Percentiles rank a stretch among this genome's conserved stretches.
phyloP scores from a whole-genome alignment of 2,113 vertebrate species.

The Laticauda laticaudata region DNA sequence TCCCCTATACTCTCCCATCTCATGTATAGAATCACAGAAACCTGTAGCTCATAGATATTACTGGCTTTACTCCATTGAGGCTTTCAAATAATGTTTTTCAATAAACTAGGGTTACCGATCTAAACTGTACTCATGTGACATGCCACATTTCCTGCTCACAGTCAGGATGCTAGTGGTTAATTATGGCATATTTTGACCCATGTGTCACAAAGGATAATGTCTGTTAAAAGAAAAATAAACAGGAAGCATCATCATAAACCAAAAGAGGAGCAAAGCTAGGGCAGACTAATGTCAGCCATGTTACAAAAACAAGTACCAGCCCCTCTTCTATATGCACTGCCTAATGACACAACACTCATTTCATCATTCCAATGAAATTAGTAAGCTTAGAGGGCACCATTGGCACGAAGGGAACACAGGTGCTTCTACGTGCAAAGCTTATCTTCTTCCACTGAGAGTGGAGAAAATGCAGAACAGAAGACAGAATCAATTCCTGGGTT shows the following conservation, averaged over 20 bases:
- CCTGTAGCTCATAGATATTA: not conserved
- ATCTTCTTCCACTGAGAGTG: not conserved
- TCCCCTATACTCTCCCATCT: not conserved
- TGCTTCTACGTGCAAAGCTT: not conserved
- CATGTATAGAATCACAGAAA: not conserved
- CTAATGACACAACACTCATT: not conserved
- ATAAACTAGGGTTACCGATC: not conserved
- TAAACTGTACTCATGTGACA: not conserved
- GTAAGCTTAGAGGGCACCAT: not conserved
- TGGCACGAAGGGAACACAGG: not conserved
- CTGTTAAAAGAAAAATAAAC: not conserved
- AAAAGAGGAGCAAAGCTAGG: not conserved
- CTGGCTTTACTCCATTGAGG: not conserved
- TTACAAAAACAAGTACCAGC: not conserved
- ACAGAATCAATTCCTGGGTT: not conserved
- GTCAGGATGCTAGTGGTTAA: not conserved
- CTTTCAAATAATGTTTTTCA: not conserved
- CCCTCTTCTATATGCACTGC: not conserved
- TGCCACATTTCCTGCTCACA: not conserved
- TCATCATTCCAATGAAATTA: not conserved
- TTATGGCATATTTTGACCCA: not conserved
- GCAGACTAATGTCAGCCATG: not conserved
- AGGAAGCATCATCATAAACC: not conserved
- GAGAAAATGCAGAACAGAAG: too few relatives aligned
- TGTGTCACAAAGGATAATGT: not conserved